Conservation (phyloP, 1,140 invertebrate genomes). For the Heliconius hermathena region DNA sequence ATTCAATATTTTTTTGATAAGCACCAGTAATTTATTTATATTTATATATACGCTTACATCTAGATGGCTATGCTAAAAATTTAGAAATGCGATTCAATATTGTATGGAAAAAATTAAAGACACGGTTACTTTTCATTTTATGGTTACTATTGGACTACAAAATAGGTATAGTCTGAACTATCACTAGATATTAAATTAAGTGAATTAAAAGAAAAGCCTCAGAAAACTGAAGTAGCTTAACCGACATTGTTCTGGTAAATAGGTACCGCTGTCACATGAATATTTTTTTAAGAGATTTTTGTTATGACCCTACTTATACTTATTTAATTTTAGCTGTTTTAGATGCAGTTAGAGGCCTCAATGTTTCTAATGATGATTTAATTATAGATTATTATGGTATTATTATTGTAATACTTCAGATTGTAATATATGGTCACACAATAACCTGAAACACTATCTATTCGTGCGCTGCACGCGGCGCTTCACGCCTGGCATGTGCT, state of each 20-base stretch:
- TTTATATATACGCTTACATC: not conserved
- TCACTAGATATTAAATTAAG: not conserved
- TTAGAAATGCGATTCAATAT: not conserved
- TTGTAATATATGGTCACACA: not conserved
- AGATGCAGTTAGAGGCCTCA: too few species aligned
- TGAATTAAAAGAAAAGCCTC: not conserved
- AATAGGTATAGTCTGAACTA: not conserved
- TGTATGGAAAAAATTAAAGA: not conserved
- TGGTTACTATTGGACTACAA: not conserved
- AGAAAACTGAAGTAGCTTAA: too few species aligned
- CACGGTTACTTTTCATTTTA: not conserved
- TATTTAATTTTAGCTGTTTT: too few species aligned
- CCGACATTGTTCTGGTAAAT: too few species aligned
- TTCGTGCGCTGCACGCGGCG: conserved; percentile 59
- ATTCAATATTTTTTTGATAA: too few species aligned
- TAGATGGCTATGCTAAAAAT: not conserved
- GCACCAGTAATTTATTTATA: too few species aligned
- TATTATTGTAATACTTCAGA: not conserved
- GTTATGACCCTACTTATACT: not conserved
- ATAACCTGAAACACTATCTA: not conserved
- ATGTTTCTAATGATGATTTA: too few species aligned
- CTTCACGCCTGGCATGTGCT: conserved; percentile 59
- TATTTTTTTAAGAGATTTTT: not conserved
- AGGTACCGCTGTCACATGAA: too few species aligned
- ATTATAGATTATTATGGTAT: too few species aligned